These are phyloP conservation scores for Plagiodera versicolora DNA, from an alignment of 2,888 invertebrate genomes.

Conservation along the genomic window DNA sequence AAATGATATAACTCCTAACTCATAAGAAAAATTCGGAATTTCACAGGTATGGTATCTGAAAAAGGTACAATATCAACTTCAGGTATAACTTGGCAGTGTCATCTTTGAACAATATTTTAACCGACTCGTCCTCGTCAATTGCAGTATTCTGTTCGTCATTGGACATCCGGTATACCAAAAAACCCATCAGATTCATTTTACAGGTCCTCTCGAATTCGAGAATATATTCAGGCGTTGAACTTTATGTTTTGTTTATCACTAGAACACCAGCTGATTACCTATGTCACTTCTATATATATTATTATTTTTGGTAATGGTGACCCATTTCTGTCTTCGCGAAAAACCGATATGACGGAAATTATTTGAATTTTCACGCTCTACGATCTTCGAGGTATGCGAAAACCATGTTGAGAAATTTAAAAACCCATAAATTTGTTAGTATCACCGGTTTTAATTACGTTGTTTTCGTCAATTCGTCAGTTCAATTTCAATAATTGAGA, in stretches of 20 bases:
- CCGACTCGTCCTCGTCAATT: no score
- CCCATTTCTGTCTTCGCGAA: not conserved
- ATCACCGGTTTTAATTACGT: not conserved
- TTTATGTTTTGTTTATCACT: not conserved
- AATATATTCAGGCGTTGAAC: not conserved
- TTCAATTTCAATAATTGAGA: not conserved
- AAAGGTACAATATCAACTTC: no score
- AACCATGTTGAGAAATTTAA: not conserved
- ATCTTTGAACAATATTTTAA: no score
- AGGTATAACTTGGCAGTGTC: no score
- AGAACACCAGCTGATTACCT: not conserved
- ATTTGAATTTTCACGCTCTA: not conserved
- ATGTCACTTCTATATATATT: no score
- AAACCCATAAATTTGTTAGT: conserved; percentile 1
- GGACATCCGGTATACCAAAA: no score
- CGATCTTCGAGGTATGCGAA: not conserved
- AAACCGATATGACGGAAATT: not conserved
- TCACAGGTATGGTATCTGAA: no score
- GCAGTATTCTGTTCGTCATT: no score
- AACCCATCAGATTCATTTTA: no score
- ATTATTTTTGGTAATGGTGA: not conserved
- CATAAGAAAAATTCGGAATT: no score
- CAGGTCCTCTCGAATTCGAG: not conserved
- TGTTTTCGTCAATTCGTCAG: not conserved
- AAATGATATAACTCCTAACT: no score